Base-by-base conservation (phyloP, 2,888 invertebrate species). In the Drosophila borealis region DNA sequence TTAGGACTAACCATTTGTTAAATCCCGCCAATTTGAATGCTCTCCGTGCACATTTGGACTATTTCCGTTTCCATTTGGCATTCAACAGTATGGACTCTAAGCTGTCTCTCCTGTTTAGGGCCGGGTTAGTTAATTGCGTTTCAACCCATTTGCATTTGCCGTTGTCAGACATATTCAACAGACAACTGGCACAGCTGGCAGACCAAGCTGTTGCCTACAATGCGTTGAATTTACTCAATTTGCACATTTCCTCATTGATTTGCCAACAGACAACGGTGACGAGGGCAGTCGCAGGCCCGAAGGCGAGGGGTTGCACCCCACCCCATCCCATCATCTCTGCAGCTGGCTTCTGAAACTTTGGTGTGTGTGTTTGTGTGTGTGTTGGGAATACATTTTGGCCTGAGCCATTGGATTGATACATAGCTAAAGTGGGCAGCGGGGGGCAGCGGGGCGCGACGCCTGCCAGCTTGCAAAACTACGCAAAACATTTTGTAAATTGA, bases 401-500 rank as follows among this genome's bases (percentile, higher is more conserved):
- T 57, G 34, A 53, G 44, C 29, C 60, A 60, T 44, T 19, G 54
- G 60, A 72, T 72, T 78, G 67, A 66, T 72, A 77, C 67, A 62
- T 48, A 36, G 56, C 44, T 37, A n/a, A 21, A 36, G 37, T 25
- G 50, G 29, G 44, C 39, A 49, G 21, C 25, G 56, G 53, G 19
- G 56, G 53, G 19, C 29, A 44, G 19, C 4, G 13, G 29, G 46
- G n/a, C n/a, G n/a, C 0, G 9, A 34, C 19, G 42, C 44, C 17
- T 53, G 41, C 19, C 41, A 33, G 49, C 25, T 65, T 62, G 67
- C 59, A 74, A 85, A 88, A 83, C 83, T 83, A 86, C 86, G 83
- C 74, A 79, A 88, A 85, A 72, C 83, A 83, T 82, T 88, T 88
- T 83, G 83, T 85, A 83, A 88, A 83, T 83, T 83, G 83, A 88